Conservation (phyloP, 1,140 invertebrate genomes). For the Drosophila azteca region DNA sequence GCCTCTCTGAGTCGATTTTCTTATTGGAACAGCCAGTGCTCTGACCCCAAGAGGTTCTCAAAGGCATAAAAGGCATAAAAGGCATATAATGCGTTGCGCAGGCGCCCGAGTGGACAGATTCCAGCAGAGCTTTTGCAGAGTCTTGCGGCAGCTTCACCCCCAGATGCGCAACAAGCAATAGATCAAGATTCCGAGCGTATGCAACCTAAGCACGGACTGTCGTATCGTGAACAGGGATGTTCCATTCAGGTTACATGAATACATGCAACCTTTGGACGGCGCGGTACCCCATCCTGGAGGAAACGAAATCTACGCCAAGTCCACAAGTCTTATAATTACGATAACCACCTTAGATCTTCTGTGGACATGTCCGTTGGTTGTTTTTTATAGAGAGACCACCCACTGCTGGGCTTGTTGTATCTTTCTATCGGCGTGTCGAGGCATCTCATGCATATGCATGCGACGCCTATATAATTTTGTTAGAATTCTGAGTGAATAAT, state of each 20-base stretch:
- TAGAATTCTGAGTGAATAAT: constrained; percentile 32
- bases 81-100: constrained; percentile 52
- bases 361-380: no score
- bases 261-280: no score
- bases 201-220: not conserved
- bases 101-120: constrained; percentile 8
- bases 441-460: constrained; percentile 44
- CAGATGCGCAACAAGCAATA: constrained; percentile 49
- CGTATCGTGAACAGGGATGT: not conserved
- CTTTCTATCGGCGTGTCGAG: not conserved
- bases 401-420: no score
- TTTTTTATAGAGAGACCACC: not conserved
- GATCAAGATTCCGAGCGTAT: no score
- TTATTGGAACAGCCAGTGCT: not conserved
- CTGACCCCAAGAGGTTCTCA: constrained; percentile 48
- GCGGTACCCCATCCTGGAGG: no score
- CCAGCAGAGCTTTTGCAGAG: constrained; percentile 16
- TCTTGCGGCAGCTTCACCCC: constrained; percentile 47
- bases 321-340: no score
- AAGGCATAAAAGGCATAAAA: constrained; percentile 66
- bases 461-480: constrained; percentile 5
- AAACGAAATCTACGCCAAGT: no score
- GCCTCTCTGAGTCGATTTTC: no score
- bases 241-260: no score
- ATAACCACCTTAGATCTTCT: no score